Evolutionary conservation across 2,888 invertebrate genomes (phyloP).

Genomic region (Gastrophysa polygoni): DNA sequence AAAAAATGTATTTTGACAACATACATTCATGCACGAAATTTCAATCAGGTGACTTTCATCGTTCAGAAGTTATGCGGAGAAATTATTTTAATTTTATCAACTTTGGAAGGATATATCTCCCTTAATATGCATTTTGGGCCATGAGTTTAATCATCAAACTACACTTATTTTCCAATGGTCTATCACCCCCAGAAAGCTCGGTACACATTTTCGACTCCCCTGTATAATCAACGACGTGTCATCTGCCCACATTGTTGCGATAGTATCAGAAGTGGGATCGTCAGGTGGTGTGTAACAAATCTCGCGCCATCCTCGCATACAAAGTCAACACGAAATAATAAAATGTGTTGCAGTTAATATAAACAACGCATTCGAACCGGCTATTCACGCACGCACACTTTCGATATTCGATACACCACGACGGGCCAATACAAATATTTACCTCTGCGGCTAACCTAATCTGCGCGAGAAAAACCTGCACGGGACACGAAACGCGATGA

Average conservation of each 20-base stretch:
- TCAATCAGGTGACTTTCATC: no score
- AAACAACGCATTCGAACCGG: conserved; percentile 5
- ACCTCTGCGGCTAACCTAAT: conserved; percentile 9
- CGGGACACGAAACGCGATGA: neutral
- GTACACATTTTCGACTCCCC: no score
- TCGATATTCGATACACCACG: conserved; percentile 7
- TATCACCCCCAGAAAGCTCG: no score
- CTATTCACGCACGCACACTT: neutral
- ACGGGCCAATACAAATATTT: conserved; percentile 13
- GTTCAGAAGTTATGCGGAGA: no score
- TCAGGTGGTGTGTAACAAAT: neutral
- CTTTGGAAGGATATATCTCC: no score
- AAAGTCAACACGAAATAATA: neutral
- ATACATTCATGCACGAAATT: no score
- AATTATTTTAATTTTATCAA: no score
- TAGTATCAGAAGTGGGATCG: neutral
- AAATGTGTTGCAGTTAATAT: conserved; percentile 10
- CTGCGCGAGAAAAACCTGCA: neutral
- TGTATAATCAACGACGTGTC: no score
- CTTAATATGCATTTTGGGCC: no score
- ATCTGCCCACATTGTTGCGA: neutral
- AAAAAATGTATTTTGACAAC: no score
- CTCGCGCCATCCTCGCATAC: neutral
- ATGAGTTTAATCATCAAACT: no score
- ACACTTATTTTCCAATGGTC: no score